phyloP scores from a whole-genome alignment of 2,797 vertebrate species.

The Myotis vivesi region DNA sequence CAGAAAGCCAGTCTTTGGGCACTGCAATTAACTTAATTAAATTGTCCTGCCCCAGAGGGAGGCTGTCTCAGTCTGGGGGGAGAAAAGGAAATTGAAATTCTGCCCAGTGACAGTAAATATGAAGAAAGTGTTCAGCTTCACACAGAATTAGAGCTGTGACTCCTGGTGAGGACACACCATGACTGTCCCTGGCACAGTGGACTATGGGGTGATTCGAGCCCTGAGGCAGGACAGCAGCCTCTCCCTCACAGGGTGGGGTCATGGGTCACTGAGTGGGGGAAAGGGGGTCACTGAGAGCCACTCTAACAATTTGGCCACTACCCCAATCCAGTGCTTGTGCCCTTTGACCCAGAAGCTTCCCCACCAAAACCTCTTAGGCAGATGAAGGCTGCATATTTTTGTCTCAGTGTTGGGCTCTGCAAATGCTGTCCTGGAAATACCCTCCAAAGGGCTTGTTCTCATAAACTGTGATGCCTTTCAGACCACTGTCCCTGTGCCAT shows the following conservation, averaged over 20 bases:
- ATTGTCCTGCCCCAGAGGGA: not conserved
- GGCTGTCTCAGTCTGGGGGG: not conserved
- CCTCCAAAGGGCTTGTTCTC: not conserved
- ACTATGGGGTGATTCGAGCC: accelerated
- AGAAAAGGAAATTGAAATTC: not conserved
- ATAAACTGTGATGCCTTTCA: not conserved
- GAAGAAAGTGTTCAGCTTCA: too few relatives aligned
- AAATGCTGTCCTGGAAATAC: accelerated
- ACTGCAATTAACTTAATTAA: not conserved
- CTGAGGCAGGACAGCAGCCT: not conserved
- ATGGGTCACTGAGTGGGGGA: not conserved
- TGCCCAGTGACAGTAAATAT: not conserved
- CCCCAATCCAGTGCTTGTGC: accelerated
- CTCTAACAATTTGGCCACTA: accelerated
- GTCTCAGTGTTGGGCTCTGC: accelerated
- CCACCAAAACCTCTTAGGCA: not conserved
- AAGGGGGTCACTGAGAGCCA: not conserved
- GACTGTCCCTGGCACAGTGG: accelerated
- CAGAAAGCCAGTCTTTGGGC: not conserved
- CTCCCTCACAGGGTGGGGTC: not conserved
- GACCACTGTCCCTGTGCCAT: not conserved
- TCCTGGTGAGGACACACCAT: accelerated
- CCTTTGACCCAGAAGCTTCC: not conserved
- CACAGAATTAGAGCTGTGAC: not conserved
- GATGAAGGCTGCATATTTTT: accelerated